phyloP scores from a whole-genome alignment of 2,888 invertebrate genomes.

The Nezara viridula region DNA sequence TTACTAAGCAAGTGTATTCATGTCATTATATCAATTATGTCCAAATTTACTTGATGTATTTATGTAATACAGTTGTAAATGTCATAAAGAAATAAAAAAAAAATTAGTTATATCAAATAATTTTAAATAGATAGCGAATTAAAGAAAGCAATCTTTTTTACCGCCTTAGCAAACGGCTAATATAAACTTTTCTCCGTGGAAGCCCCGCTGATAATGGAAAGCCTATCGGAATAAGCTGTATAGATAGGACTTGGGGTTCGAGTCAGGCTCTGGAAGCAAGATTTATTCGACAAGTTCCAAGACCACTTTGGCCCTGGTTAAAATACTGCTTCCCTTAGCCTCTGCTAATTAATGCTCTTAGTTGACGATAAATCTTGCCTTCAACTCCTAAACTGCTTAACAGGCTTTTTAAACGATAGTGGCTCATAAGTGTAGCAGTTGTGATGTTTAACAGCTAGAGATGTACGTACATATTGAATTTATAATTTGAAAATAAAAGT shows the following conservation, averaged over 20 bases:
- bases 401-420: slow-evolving; percentile 6
- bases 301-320: background rate
- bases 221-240: background rate
- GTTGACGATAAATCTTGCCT: background rate
- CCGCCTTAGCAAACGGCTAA: background rate
- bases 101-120: background rate
- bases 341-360: background rate
- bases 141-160: background rate
- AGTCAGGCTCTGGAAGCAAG: background rate
- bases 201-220: background rate
- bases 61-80: too few species aligned
- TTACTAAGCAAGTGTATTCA: too few species aligned
- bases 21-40: too few species aligned
- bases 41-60: too few species aligned
- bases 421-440: background rate
- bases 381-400: background rate
- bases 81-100: too few species aligned
- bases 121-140: background rate
- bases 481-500: too few species aligned
- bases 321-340: slow-evolving; percentile 1
- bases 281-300: background rate
- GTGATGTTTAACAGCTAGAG: background rate
- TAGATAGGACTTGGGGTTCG: background rate
- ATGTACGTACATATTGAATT: too few species aligned
- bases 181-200: background rate